Conservation (phyloP, 2,797 vertebrate genomes). For the Parauchenoglanis ngamensis region DNA sequence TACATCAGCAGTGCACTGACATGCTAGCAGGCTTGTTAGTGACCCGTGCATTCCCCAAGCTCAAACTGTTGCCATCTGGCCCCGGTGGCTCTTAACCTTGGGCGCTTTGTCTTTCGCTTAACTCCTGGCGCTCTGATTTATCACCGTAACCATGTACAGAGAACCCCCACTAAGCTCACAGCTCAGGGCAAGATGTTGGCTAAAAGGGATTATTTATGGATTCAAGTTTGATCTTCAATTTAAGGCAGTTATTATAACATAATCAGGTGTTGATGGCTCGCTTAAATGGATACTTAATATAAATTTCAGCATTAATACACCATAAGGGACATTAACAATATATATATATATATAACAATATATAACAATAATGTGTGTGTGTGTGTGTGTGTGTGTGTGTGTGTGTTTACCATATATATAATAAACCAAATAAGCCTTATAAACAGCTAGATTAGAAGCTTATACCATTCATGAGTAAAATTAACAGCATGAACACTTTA, state of each 20-base stretch:
- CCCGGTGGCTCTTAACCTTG: slow-evolving; percentile 52
- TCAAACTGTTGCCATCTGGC: slow-evolving; percentile 65
- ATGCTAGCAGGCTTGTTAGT: slow-evolving; percentile 56
- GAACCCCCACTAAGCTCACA: slow-evolving; percentile 29
- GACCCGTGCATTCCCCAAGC: slow-evolving; percentile 44
- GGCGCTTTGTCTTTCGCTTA: slow-evolving; percentile 48
- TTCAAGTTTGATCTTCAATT: slow-evolving; percentile 15
- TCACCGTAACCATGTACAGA: slow-evolving; percentile 23
- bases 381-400: not conserved
- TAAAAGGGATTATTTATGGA: slow-evolving; percentile 32
- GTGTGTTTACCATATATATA: not conserved
- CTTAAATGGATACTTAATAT: not conserved
- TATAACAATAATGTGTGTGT: not conserved
- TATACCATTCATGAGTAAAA: not conserved
- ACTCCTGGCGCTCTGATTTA: slow-evolving; percentile 55
- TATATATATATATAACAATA: too few relatives aligned
- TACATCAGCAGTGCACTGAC: slow-evolving; percentile 41
- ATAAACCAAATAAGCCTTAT: not conserved
- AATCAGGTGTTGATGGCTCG: not conserved
- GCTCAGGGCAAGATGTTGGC: slow-evolving; percentile 21
- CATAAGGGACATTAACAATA: too few relatives aligned
- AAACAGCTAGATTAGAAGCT: not conserved
- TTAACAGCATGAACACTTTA: not conserved
- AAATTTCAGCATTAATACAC: not conserved
- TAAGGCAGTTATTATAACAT: not conserved